Evolutionary conservation across 2,113 vertebrate species (phyloP), one percentile per base, ranked within the genome.

Genomic region (Eretmochelys imbricata): DNA sequence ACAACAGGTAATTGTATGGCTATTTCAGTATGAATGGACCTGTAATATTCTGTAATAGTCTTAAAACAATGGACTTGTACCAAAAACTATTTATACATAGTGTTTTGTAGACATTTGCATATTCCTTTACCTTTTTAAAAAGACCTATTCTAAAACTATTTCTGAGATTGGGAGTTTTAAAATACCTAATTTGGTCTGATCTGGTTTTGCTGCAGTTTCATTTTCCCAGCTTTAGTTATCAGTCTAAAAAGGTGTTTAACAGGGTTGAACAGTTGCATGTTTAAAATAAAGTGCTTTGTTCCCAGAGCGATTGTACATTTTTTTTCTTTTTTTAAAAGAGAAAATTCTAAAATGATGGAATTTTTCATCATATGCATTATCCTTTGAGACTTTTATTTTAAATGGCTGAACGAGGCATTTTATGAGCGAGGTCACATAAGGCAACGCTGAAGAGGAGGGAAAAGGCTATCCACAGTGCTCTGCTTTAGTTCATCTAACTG

Each of bases 1-100:
- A 65, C 99, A 99, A 95, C 99, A 99, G 99, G 99, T 99, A 98
- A 99, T 97, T 89, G 90, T 95, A 91, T 84, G 6, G 20, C 35
- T 72, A 16, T 86, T 97, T 82, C 46, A 46, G 12, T 46, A 50
- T 59, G 59, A 95, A 48, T 48, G 75, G 72, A 46, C 84, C 38
- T 92, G 19, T 29, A 25, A 29, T 0, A 0, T 49, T 93, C 25
- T 93, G 92, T 27, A 25, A 35, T 0, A 0, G 38, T 92, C 31
- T 93, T 94, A 80, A 62, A 87, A 80, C 35, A 38, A 16, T 29
- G 24, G 24, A 48, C 75, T 76, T 46, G 5, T 76, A 75, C 38
- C 38, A 78, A 78, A 72, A 48, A 78, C 48, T 27, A 25, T 78
- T 13, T 25, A 27, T 6, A 48, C 48, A 27, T 48, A 72, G n/a